Base-by-base conservation (phyloP, 2,888 invertebrate genomes). In the Agrenia bidenticulata region DNA sequence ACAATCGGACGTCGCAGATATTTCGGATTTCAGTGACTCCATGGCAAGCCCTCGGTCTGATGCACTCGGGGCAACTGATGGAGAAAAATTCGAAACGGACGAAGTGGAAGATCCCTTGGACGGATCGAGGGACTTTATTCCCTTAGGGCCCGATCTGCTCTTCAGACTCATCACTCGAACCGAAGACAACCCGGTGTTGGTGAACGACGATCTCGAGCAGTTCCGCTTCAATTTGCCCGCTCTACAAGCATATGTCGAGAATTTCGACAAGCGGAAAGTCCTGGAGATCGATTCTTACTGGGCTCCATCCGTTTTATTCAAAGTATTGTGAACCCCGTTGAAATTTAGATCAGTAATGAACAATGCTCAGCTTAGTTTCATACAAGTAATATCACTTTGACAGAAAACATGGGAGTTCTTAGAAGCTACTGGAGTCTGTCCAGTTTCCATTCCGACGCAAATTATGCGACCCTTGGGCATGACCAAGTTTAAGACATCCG, bases 221-320 rank as follows among this genome's bases (percentile, higher is more conserved):
- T 73, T 53, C 41, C 49, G 67, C 19, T 56, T 58, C 19, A 65
- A 59, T n/a, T 21, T 73, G 1, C 50, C 27, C 5, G 49, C 49
- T 32, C 26, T 73, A 19, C 73, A 75, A 60, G 60, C 63, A 4
- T 75, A 58, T 49, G 64, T 73, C 0, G 63, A 70, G 32, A 49
- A 37, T 7, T 65, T 66, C 59, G 66, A 75, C 42, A 63, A 66
- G 24, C 49, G 70, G n/a, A 70, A 70, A 54, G 63, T 70, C 2
- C 51, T 73, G 37, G 75, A 75, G 51, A 49, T 75, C 24, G 67
- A 69, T 63, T 67, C 70, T 2, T 73, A 73, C 42, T 70, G 64
- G 63, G 19, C 67, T 2, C 75, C 75, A 1, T 45, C 61, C 2
- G 62, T 64, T 1, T 41, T 72, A 15, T 62, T 61, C 53, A 61